Percentiles rank a stretch among this genome's conserved stretches.
These are phyloP conservation scores for Tylochromis polylepis DNA, from an alignment of 2,113 vertebrate genomes.

Conservation along the genomic window DNA sequence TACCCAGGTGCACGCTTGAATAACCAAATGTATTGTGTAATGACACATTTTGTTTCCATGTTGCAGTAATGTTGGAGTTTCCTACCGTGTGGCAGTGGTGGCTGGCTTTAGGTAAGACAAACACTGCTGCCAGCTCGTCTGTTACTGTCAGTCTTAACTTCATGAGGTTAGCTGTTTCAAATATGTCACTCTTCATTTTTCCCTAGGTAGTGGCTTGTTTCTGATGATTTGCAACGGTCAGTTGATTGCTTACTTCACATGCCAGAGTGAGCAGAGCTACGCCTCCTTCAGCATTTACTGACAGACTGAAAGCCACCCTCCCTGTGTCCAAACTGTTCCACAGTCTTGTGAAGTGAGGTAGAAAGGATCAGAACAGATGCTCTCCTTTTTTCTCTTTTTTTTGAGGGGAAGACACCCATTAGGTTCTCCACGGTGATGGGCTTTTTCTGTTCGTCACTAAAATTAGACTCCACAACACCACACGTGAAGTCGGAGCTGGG, in stretches of 20 bases:
- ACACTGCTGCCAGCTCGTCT: background rate
- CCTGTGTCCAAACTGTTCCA: background rate
- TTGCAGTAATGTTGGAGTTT: constrained; percentile 82
- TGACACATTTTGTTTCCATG: background rate
- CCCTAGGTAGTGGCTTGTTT: constrained; percentile 69
- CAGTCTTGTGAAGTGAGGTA: background rate
- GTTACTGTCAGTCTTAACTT: background rate
- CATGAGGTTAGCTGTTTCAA: background rate
- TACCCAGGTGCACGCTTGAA: background rate
- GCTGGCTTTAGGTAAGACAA: constrained; percentile 79
- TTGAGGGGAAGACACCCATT: background rate
- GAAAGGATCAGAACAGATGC: background rate
- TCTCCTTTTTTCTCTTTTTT: background rate
- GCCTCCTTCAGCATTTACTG: constrained; percentile 58
- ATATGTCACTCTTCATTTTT: background rate
- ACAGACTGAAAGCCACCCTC: background rate
- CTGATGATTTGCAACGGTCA: constrained; percentile 77
- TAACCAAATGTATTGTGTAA: background rate
- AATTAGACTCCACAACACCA: background rate
- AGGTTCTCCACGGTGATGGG: background rate
- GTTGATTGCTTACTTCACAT: constrained; percentile 72
- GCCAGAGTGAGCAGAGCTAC: constrained; percentile 58
- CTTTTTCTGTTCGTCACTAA: background rate
- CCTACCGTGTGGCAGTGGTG: constrained; percentile 83
- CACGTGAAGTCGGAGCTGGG: background rate